Conservation (phyloP, 2,797 vertebrate species). For the Calcarius lapponicus region DNA sequence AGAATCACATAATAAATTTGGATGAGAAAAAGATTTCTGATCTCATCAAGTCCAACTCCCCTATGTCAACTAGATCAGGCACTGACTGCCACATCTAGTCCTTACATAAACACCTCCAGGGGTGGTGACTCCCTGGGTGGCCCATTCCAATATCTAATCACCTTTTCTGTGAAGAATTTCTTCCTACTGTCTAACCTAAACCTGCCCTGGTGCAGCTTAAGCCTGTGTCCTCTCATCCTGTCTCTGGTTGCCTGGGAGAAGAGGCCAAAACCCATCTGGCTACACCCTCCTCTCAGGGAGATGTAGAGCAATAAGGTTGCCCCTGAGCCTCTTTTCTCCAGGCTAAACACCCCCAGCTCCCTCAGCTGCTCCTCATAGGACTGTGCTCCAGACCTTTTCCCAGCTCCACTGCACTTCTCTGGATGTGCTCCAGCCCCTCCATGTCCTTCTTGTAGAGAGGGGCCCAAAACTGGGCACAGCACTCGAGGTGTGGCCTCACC, state of each 20-base stretch:
- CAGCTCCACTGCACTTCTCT: accelerated
- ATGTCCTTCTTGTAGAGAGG: neutral
- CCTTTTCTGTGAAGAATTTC: neutral
- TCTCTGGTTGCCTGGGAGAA: neutral
- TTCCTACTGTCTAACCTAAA: neutral
- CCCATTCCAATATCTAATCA: neutral
- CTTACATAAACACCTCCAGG: neutral
- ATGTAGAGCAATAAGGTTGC: accelerated
- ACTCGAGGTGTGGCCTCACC: accelerated
- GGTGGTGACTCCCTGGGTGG: accelerated
- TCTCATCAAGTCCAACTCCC: no score
- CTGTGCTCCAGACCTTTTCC: neutral
- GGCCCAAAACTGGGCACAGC: neutral
- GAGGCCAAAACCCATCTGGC: neutral
- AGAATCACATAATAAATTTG: neutral
- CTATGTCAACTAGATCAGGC: neutral
- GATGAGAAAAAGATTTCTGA: neutral
- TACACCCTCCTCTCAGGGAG: neutral
- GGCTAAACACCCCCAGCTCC: neutral
- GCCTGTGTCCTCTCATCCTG: neutral
- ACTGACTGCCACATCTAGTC: neutral
- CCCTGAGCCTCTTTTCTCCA: neutral
- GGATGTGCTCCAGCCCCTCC: accelerated
- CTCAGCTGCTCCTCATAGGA: neutral
- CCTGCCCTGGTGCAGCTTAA: neutral